phyloP scores from a whole-genome alignment of 2,113 vertebrate species.

The Paramormyrops kingsleyae region DNA sequence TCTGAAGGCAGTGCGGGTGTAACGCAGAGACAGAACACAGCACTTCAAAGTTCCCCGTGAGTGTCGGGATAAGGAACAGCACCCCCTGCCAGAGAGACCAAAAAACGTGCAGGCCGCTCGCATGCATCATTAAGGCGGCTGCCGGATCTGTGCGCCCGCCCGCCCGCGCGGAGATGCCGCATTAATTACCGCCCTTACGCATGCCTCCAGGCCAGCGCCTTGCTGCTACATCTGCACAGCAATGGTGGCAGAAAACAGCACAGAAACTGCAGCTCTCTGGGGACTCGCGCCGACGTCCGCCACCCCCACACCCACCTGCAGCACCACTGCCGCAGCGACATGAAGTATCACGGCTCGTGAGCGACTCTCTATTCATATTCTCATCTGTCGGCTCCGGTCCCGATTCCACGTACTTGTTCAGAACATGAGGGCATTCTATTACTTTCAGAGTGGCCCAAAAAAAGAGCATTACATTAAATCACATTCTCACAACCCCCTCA shows the following conservation, averaged over 20 bases:
- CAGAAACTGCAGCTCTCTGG: neutral
- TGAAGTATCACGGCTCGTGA: neutral
- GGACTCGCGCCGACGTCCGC: too few relatives aligned
- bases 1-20: constrained; percentile 22
- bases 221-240: neutral
- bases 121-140: neutral
- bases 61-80: neutral
- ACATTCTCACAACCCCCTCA: neutral
- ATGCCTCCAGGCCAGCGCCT: neutral
- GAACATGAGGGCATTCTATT: constrained; percentile 17
- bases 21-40: neutral
- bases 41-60: neutral
- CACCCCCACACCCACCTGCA: neutral
- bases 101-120: neutral
- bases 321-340: neutral
- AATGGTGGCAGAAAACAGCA: neutral
- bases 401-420: neutral
- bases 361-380: neutral
- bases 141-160: neutral
- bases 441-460: constrained; percentile 11
- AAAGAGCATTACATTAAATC: constrained; percentile 8
- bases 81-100: neutral
- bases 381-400: neutral
- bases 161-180: neutral
- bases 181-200: neutral